Evolutionary conservation across 2,113 vertebrate species (phyloP).

Genomic region (Antigone vipio): DNA sequence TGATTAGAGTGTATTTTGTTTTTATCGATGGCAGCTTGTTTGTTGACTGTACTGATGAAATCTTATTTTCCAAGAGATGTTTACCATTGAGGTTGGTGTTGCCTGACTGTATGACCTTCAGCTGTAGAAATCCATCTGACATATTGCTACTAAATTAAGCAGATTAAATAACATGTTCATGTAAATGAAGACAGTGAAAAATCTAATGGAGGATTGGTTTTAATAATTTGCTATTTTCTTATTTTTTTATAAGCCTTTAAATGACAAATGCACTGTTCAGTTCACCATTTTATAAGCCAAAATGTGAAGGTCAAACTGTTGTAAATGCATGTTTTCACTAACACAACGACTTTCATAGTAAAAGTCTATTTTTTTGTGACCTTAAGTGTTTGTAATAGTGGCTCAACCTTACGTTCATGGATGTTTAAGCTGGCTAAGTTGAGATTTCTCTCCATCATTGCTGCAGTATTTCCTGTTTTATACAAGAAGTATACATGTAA

Average conservation of each 20-base stretch:
- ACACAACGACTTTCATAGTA: neutral
- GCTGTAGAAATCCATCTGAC: neutral
- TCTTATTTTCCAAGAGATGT: neutral
- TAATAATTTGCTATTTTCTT: neutral
- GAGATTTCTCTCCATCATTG: neutral
- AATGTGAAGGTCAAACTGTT: neutral
- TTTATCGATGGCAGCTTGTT: conserved; percentile 5
- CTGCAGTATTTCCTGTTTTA: neutral
- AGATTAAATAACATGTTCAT: neutral
- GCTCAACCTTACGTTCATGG: neutral
- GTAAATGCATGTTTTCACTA: neutral
- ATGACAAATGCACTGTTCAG: neutral
- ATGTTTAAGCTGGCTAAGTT: neutral
- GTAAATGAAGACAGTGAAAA: neutral
- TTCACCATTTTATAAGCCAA: neutral
- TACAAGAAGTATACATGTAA: neutral
- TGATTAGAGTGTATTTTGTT: neutral
- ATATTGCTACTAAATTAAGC: neutral
- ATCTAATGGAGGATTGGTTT: neutral
- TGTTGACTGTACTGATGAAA: neutral
- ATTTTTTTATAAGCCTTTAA: neutral
- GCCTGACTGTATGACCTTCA: neutral
- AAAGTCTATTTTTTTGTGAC: neutral
- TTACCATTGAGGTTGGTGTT: neutral
- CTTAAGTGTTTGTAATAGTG: neutral